These are phyloP conservation scores for Itoplectis maculator DNA, from an alignment of 2,888 invertebrate genomes.

Conservation along the genomic window DNA sequence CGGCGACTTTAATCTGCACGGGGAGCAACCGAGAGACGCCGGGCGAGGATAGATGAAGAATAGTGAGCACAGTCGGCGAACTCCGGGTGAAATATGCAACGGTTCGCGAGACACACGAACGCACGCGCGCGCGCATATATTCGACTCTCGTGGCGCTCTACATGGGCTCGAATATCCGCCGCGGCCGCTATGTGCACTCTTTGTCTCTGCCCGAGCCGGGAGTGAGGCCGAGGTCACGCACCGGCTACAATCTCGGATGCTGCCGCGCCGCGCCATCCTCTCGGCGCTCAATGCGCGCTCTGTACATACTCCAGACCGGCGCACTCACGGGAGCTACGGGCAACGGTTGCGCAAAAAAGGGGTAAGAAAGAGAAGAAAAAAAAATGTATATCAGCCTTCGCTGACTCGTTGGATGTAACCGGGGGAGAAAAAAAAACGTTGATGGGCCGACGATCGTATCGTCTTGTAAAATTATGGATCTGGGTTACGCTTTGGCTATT, in stretches of 20 bases:
- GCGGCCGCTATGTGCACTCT: conserved; percentile 48
- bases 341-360: conserved; percentile 44
- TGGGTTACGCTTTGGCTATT: no score
- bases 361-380: conserved; percentile 11
- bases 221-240: conserved; percentile 65
- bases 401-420: conserved; percentile 18
- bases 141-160: conserved; percentile 26
- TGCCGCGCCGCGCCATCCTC: conserved; percentile 41
- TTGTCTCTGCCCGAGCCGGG: conserved; percentile 55
- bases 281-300: conserved; percentile 44
- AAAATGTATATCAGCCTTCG: conserved; percentile 11
- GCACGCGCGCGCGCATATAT: conserved; percentile 11
- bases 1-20: conserved; percentile 32
- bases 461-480: not conserved
- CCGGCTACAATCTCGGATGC: conserved; percentile 56
- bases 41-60: conserved; percentile 40
- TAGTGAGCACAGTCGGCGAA: conserved; percentile 24
- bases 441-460: conserved; percentile 27
- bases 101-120: conserved; percentile 34
- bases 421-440: conserved; percentile 33
- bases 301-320: conserved; percentile 56
- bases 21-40: conserved; percentile 28
- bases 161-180: conserved; percentile 57
- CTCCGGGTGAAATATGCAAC: conserved; percentile 74
- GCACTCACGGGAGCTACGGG: conserved; percentile 49